Evolutionary conservation across 2,888 invertebrate genomes (phyloP), one percentile per base, ranked within the genome.

Genomic region (Metopia argyrocephala): DNA sequence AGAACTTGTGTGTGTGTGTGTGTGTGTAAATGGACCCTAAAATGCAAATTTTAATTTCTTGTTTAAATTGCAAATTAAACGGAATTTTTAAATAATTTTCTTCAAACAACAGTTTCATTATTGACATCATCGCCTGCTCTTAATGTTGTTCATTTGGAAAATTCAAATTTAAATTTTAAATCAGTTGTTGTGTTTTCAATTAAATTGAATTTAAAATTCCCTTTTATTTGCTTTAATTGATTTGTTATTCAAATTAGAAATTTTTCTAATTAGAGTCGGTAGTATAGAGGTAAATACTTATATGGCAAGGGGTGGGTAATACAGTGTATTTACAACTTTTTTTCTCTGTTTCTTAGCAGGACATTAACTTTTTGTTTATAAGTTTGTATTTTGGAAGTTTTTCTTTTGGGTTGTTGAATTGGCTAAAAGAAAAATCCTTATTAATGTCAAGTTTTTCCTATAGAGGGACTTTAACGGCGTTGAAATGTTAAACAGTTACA

Each of bases 91-190:
- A 80, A 76, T 80, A 68, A 76, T 70, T 21, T n/a, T n/a, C 21
- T n/a, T 9, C 7, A 2, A 9, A 64, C 25, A 62, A 18, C 15
- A 64, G 15, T 5, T 5, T 5, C 18, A 73, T 31, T 38, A 3
- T 45, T 15, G 23, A 52, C 46, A 27, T 59, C 38, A 31, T 65
- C 7, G 48, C n/a, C n/a, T 48, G 28, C 28, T n/a, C 48, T 56
- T 69, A 20, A 23, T 54, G 54, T 54, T 15, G 18, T 76, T 76
- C 64, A 50, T 69, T 56, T 50, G 15, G 25, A 12, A 54, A 25
- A 59, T 65, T 76, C 70, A 70, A 76, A 70, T 76, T 70, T 65
- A 70, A 70, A 76, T 65, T 70, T 76, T 70, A 64, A 70, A 76
- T 76, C 64, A 76, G 50, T 25, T 56, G 27, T 5, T 28, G 25